Evolutionary conservation across 2,797 vertebrate species (phyloP), one percentile per base, ranked within the genome.

Genomic region (Sebastes itinus): DNA sequence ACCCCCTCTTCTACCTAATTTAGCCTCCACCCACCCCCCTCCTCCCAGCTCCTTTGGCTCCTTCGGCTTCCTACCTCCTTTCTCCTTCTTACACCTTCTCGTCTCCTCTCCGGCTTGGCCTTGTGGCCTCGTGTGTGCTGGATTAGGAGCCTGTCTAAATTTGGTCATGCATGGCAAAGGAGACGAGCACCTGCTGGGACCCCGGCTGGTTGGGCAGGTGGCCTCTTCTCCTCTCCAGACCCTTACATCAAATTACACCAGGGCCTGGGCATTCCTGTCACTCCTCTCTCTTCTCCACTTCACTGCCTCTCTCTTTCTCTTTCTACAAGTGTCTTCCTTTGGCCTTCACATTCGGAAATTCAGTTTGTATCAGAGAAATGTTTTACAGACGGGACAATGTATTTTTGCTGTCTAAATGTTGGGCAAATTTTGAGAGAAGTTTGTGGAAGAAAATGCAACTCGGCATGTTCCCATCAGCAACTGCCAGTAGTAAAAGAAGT

Each of bases 81-180:
- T 5, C 22, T 71, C 62, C 73, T 66, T 33, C 49, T 3, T 56
- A 23, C 80, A 71, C 86, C 83, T 83, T 74, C 71, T 49, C 32
- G 10, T 71, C 77, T 74, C 80, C 72, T 72, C 80, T 74, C 80
- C 4, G 10, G 23, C 76, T 78, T 65, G 75, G 81, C 77, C 56
- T 25, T 22, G 78, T 74, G 81, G 80, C 78, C 83, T 46, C 63
- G 75, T 65, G 69, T 71, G 83, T 59, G 86, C 89, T 78, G 86
- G 84, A 90, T 91, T 88, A 89, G 90, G 85, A 84, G 86, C 59
- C 89, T 86, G 81, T 94, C 95, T 95, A 96, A 95, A 95, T 96
- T 95, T 95, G 94, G 95, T 91, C 89, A 89, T 93, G 89, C 85
- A 46, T 92, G 78, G 89, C 87, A 82, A 79, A 86, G 81, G 88